phyloP scores from a whole-genome alignment of 2,888 invertebrate species.

The Drosophila koepferae region DNA sequence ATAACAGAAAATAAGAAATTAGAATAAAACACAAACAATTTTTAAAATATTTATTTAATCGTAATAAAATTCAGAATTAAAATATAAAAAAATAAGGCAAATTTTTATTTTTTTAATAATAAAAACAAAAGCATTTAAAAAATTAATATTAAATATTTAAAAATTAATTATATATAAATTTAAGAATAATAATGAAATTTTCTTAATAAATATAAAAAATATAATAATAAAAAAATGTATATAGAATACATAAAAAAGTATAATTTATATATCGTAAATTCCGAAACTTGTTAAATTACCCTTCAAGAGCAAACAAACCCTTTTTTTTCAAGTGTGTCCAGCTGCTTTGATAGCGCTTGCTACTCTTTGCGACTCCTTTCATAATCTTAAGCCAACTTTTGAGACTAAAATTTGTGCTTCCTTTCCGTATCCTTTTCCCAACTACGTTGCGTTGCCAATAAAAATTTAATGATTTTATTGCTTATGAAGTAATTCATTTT shows the following conservation, averaged over 20 bases:
- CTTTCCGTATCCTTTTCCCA: conserved; percentile 12
- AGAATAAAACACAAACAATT: too few species aligned
- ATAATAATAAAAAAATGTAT: too few species aligned
- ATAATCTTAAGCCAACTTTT: conserved; percentile 34
- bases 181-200: too few species aligned
- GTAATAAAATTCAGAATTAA: too few species aligned
- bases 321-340: neutral
- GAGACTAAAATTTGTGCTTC: conserved; percentile 31
- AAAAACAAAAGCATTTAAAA: too few species aligned
- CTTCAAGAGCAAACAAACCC: neutral
- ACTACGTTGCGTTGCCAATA: conserved; percentile 60
- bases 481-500: conserved; percentile 79
- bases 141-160: too few species aligned
- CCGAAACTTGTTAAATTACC: neutral
- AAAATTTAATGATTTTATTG: conserved; percentile 79
- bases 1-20: too few species aligned
- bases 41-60: too few species aligned
- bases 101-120: too few species aligned
- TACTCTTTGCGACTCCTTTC: neutral
- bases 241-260: neutral
- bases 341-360: conserved; percentile 4
- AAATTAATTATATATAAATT: too few species aligned
- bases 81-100: too few species aligned
- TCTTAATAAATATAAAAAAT: neutral
- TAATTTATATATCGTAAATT: neutral